A percentile compares a stretch with the other conserved stretches of the same genome.
Conservation (phyloP, 2,797 vertebrate genomes). For the Peromyscus melanophrys region DNA sequence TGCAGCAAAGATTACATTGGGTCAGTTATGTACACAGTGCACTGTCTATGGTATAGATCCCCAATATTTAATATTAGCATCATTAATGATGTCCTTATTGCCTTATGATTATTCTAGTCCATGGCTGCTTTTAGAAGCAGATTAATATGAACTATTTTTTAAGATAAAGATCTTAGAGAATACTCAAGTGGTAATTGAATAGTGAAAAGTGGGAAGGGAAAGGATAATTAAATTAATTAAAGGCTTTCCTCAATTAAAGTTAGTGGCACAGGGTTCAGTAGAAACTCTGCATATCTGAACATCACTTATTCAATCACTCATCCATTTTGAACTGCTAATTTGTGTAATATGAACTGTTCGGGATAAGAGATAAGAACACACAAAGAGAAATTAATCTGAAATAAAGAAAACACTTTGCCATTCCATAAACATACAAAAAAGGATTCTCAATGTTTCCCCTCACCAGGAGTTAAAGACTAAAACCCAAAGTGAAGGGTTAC, state of each 20-base stretch:
- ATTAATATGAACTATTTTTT: conserved; percentile 1
- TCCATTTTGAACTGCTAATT: conserved; percentile 3
- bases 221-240: conserved; percentile 35
- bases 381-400: conserved; percentile 42
- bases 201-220: conserved; percentile 26
- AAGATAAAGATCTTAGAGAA: conserved; percentile 53
- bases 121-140: conserved; percentile 29
- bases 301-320: conserved; percentile 34
- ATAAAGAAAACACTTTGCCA: conserved; percentile 50
- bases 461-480: background rate
- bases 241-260: background rate
- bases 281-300: background rate
- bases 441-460: background rate
- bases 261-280: background rate
- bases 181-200: conserved; percentile 16
- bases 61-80: background rate
- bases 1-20: conserved; percentile 24
- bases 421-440: background rate
- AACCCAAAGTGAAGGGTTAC: background rate
- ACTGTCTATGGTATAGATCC: background rate
- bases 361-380: background rate
- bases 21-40: background rate
- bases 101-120: background rate
- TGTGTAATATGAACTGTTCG: background rate
- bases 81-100: background rate